phyloP scores from a whole-genome alignment of 1,140 invertebrate genomes.

The Drosophila ohnishii region DNA sequence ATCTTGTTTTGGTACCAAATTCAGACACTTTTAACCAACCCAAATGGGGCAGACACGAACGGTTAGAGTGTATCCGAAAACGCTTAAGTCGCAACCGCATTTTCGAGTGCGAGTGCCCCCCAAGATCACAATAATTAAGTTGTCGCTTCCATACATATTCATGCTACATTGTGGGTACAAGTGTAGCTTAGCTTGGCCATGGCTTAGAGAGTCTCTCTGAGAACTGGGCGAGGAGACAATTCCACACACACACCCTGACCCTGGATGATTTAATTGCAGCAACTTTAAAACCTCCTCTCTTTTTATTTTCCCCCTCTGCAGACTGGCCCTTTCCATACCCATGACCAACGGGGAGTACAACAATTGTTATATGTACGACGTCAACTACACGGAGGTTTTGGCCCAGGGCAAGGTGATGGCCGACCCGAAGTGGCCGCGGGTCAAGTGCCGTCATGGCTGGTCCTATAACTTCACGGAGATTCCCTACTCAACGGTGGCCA shows the following conservation, averaged over 20 bases:
- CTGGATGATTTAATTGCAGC: conserved; percentile 54
- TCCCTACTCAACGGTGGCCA: conserved; percentile 90
- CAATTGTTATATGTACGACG: conserved; percentile 88
- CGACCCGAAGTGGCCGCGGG: conserved; percentile 87
- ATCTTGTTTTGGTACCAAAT: conserved; percentile 5
- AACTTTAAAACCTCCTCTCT: conserved; percentile 7
- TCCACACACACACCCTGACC: conserved; percentile 48
- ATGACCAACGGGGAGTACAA: conserved; percentile 84
- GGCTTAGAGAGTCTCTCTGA: conserved; percentile 45
- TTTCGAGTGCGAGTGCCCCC: conserved; percentile 40
- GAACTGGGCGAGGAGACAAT: conserved; percentile 46
- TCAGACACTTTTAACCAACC: conserved; percentile 3
- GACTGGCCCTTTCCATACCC: conserved; percentile 86
- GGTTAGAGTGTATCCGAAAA: conserved; percentile 45
- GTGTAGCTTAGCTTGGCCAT: conserved; percentile 21
- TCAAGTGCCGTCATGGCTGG: conserved; percentile 88
- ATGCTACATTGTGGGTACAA: conserved; percentile 18
- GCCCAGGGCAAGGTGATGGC: conserved; percentile 84
- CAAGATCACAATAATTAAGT: conserved; percentile 60
- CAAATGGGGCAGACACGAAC: conserved; percentile 21
- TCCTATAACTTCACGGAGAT: conserved; percentile 89
- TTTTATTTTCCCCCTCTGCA: conserved; percentile 19
- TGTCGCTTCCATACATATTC: conserved; percentile 36
- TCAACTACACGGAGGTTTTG: conserved; percentile 87
- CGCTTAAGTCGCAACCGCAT: conserved; percentile 37